These are phyloP conservation scores for Ylistrum balloti DNA, from an alignment of 1,140 invertebrate species.

Conservation along the genomic window DNA sequence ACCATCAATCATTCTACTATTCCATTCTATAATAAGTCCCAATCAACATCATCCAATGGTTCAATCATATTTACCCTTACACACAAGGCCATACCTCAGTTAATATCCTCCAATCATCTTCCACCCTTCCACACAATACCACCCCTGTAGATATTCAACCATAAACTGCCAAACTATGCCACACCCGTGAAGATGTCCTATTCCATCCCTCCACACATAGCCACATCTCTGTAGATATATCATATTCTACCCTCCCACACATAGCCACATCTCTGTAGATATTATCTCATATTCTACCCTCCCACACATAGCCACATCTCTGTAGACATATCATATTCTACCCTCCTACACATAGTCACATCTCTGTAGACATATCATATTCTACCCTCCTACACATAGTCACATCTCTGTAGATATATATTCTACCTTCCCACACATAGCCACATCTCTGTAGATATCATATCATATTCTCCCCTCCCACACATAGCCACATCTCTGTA, in stretches of 20 bases:
- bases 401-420: too few species aligned
- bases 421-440: too few species aligned
- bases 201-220: neutral
- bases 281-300: neutral
- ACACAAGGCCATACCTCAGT: too few species aligned
- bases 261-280: neutral
- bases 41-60: too few species aligned
- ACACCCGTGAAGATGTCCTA: too few species aligned
- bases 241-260: neutral
- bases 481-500: too few species aligned
- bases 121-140: neutral
- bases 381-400: neutral
- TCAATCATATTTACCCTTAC: too few species aligned
- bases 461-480: too few species aligned
- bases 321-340: neutral
- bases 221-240: neutral
- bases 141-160: too few species aligned
- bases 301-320: neutral
- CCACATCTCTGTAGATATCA: too few species aligned
- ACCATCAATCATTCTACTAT: too few species aligned
- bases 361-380: neutral
- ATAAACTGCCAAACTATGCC: neutral
- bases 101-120: neutral
- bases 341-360: neutral
- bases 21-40: too few species aligned